Percentiles rank a stretch among this genome's conserved stretches.
Evolutionary conservation across 2,797 vertebrate species (phyloP).

Genomic region (Ctenosaura bakeri): DNA sequence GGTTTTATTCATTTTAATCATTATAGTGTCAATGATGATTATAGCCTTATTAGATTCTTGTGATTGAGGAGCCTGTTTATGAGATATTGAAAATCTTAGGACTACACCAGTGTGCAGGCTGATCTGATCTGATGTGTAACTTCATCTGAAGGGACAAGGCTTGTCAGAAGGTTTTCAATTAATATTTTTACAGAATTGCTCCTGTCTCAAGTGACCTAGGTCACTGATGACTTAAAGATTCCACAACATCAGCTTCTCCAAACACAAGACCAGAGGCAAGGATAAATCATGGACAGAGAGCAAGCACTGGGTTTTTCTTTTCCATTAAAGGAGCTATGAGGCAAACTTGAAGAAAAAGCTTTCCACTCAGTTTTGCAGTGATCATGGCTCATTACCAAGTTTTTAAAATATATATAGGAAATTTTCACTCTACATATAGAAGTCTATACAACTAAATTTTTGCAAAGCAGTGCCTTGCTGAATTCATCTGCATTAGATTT

Average conservation of each 20-base stretch:
- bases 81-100: conserved; percentile 85
- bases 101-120: conserved; percentile 73
- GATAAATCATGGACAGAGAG: conserved; percentile 74
- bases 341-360: conserved; percentile 15
- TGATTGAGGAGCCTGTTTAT: conserved; percentile 92
- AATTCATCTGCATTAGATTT: conserved; percentile 8
- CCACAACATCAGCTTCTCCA: conserved; percentile 79
- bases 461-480: neutral
- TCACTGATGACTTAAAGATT: conserved; percentile 84
- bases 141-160: conserved; percentile 78
- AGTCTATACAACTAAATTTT: neutral
- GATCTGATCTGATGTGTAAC: conserved; percentile 82
- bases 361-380: conserved; percentile 30
- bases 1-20: conserved; percentile 99
- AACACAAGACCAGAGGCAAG: conserved; percentile 72
- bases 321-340: conserved; percentile 12
- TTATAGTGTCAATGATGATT: conserved; percentile 99
- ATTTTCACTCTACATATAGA: conserved; percentile 14
- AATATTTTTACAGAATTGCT: conserved; percentile 84
- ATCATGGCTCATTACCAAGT: neutral
- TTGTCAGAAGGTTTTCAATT: conserved; percentile 82
- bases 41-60: conserved; percentile 92
- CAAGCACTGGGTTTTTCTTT: neutral
- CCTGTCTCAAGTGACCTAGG: conserved; percentile 84
- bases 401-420: neutral